Evolutionary conservation across 2,797 vertebrate genomes (phyloP).

Genomic region (Euphonia xanthogaster): DNA sequence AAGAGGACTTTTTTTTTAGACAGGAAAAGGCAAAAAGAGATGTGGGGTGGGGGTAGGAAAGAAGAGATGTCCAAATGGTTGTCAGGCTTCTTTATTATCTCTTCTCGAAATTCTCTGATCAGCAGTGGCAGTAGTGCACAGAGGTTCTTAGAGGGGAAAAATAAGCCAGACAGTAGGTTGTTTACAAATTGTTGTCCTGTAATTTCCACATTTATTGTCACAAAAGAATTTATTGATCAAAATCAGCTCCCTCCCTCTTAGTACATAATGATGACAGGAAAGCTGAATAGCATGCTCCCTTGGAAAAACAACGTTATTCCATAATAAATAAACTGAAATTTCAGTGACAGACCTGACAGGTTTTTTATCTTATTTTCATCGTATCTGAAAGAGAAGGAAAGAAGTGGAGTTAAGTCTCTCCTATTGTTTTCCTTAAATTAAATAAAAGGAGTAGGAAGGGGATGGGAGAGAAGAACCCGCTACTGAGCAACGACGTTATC

Average conservation of each 20-base stretch:
- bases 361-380: conserved; percentile 57
- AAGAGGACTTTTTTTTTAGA: not conserved
- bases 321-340: conserved; percentile 64
- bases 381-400: not conserved
- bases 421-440: conserved; percentile 29
- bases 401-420: not conserved
- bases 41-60: not conserved
- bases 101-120: not conserved
- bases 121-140: not conserved
- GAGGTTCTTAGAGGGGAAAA: not conserved
- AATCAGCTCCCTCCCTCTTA: not conserved
- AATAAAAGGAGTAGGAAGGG: not conserved
- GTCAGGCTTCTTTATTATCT: conserved; percentile 19
- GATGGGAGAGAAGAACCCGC: not conserved
- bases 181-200: conserved; percentile 27
- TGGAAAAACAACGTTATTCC: conserved; percentile 49
- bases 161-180: not conserved
- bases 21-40: not conserved
- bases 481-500: not conserved
- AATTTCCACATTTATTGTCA: conserved; percentile 7
- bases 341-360: conserved; percentile 25
- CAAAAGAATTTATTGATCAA: not conserved
- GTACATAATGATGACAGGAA: not conserved
- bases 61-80: not conserved
- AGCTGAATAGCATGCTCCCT: conserved; percentile 16